A percentile compares a stretch with the other conserved stretches of the same genome.
These are phyloP conservation scores for Austrofundulus limnaeus DNA, from an alignment of 2,113 vertebrate species.

Conservation along the genomic window DNA sequence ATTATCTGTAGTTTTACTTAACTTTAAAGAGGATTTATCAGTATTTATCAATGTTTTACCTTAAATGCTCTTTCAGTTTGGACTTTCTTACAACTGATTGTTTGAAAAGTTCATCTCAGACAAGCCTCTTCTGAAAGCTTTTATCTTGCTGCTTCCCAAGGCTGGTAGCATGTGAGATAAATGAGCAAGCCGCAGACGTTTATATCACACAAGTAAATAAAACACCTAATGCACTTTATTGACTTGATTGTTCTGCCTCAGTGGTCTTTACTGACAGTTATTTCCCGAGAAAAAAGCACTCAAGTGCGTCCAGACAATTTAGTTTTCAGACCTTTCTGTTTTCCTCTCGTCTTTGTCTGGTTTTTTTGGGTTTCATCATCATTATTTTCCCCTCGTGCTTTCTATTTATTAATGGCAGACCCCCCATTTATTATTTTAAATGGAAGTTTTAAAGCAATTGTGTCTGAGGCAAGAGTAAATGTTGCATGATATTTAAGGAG, in stretches of 20 bases:
- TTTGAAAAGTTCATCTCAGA: no score
- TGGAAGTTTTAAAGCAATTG: slow-evolving; percentile 3
- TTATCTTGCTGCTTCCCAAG: slow-evolving; percentile 14
- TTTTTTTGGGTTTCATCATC: slow-evolving; percentile 1
- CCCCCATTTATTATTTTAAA: background rate
- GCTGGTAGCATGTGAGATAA: slow-evolving; percentile 5
- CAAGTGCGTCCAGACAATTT: slow-evolving; percentile 24
- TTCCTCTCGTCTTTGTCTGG: slow-evolving; percentile 11
- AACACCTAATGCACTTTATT: slow-evolving; percentile 30
- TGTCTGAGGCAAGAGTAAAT: background rate
- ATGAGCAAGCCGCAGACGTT: slow-evolving; percentile 21
- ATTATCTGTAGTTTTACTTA: no score
- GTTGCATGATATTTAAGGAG: background rate
- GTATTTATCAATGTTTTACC: no score
- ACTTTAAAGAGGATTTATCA: no score
- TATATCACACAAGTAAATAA: slow-evolving; percentile 31
- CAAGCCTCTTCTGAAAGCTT: slow-evolving; percentile 19
- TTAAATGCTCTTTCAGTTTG: no score
- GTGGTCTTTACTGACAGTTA: slow-evolving; percentile 22
- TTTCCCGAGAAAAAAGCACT: slow-evolving; percentile 39
- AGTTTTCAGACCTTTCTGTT: slow-evolving; percentile 7
- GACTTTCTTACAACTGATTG: no score
- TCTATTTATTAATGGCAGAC: slow-evolving; percentile 9
- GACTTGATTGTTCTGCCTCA: slow-evolving; percentile 44
- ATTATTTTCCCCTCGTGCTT: slow-evolving; percentile 11